phyloP scores from a whole-genome alignment of 2,888 invertebrate species.

The Uloborus plumipes region DNA sequence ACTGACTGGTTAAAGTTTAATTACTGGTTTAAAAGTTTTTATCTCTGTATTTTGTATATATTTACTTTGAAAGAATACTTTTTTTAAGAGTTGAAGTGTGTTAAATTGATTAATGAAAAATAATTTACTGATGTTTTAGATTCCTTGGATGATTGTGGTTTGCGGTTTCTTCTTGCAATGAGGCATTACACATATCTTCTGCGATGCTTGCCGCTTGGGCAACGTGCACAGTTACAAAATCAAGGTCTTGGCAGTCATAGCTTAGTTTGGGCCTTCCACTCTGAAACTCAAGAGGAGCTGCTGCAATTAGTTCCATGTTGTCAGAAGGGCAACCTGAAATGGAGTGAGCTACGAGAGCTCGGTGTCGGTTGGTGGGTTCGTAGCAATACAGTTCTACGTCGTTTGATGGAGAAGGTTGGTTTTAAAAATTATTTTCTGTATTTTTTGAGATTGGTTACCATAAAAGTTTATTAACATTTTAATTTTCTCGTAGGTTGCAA shows the following conservation, averaged over 20 bases:
- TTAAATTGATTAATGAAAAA: neutral
- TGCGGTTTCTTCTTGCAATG: constrained; percentile 95
- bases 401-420: constrained; percentile 84
- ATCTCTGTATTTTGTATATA: too few relatives aligned
- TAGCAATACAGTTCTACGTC: constrained; percentile 84
- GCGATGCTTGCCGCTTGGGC: constrained; percentile 90
- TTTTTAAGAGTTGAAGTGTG: too few relatives aligned
- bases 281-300: constrained; percentile 96
- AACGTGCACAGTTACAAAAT: constrained; percentile 86
- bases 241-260: constrained; percentile 80
- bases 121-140: constrained; percentile 37
- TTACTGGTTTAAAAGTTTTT: too few relatives aligned
- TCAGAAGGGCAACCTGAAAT: constrained; percentile 77
- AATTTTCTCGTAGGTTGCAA: constrained; percentile 78
- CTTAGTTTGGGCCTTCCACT: constrained; percentile 99
- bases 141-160: constrained; percentile 92
- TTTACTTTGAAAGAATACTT: too few relatives aligned
- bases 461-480: neutral
- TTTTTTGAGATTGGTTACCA: too few relatives aligned
- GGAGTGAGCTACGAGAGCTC: constrained; percentile 90
- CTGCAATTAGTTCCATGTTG: constrained; percentile 84
- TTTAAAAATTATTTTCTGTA: neutral
- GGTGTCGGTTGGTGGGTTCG: constrained; percentile 97
- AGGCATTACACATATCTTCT: constrained; percentile 96
- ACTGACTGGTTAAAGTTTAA: too few relatives aligned